Evolutionary conservation across 2,888 invertebrate genomes (phyloP).

Genomic region (Agonopterix heracliana): DNA sequence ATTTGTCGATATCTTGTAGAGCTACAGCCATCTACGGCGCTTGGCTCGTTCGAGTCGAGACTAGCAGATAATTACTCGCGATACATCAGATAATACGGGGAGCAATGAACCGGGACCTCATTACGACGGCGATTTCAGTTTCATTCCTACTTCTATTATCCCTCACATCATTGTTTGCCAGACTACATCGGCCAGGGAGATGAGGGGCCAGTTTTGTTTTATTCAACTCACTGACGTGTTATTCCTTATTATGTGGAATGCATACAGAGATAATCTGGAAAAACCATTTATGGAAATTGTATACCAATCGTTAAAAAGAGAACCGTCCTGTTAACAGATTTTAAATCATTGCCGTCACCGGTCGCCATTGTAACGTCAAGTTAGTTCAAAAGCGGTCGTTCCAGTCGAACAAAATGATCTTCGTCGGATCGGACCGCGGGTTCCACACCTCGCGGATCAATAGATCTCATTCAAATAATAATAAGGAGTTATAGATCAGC

Average conservation of each 20-base stretch:
- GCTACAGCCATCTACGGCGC: background rate
- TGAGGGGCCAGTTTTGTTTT: conserved; percentile 21
- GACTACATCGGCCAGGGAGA: conserved; percentile 18
- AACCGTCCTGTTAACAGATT: conserved; percentile 75
- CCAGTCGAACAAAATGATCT: conserved; percentile 74
- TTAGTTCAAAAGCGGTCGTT: conserved; percentile 73
- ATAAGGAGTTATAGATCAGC: conserved; percentile 75
- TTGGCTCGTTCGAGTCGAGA: conserved; percentile 7
- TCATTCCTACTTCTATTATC: conserved; percentile 41
- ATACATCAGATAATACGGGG: conserved; percentile 44
- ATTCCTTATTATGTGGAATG: conserved; percentile 58
- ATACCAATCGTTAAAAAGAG: conserved; percentile 76
- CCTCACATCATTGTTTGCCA: conserved; percentile 42
- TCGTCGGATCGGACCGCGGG: conserved; percentile 59
- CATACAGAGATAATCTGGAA: conserved; percentile 62
- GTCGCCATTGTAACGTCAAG: conserved; percentile 72
- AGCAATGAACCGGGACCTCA: conserved; percentile 44
- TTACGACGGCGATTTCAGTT: conserved; percentile 50
- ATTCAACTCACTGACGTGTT: conserved; percentile 30
- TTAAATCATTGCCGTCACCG: conserved; percentile 75
- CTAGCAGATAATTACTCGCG: conserved; percentile 50
- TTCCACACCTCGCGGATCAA: conserved; percentile 72
- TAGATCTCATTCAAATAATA: conserved; percentile 76
- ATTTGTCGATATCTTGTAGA: background rate
- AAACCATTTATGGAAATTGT: conserved; percentile 74